A percentile compares a stretch with the other conserved stretches of the same genome.
phyloP scores from a whole-genome alignment of 2,797 vertebrate species.

The Miichthys miiuy region DNA sequence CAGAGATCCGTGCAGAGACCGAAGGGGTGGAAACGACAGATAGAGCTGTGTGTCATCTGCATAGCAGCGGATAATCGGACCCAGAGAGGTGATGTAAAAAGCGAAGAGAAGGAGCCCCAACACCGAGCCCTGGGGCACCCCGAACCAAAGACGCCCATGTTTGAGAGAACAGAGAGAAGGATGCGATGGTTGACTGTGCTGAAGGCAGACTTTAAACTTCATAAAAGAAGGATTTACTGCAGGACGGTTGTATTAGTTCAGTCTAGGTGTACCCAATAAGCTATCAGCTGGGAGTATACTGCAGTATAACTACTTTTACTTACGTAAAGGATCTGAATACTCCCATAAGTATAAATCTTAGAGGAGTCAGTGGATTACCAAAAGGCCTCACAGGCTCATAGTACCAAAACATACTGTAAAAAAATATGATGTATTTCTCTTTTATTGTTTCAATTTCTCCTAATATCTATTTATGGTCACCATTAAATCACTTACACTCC shows the following conservation, averaged over 20 bases:
- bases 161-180: no score
- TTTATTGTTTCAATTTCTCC: not conserved
- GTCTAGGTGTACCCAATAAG: not conserved
- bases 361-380: not conserved
- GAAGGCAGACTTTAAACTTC: no score
- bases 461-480: not conserved
- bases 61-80: no score
- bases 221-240: not conserved
- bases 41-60: no score
- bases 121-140: no score
- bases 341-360: not conserved
- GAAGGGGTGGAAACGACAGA: no score
- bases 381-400: not conserved
- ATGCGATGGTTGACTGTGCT: no score
- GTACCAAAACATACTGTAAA: not conserved
- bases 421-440: not conserved
- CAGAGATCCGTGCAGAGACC: no score
- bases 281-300: not conserved
- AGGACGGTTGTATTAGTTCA: not conserved
- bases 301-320: not conserved
- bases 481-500: not conserved
- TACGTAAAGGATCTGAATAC: not conserved
- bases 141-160: no score
- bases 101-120: no score
- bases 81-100: no score